Percentiles rank a stretch among this genome's conserved stretches.
Conservation (phyloP, 2,888 invertebrate genomes). For the Drosophila mimetica region DNA sequence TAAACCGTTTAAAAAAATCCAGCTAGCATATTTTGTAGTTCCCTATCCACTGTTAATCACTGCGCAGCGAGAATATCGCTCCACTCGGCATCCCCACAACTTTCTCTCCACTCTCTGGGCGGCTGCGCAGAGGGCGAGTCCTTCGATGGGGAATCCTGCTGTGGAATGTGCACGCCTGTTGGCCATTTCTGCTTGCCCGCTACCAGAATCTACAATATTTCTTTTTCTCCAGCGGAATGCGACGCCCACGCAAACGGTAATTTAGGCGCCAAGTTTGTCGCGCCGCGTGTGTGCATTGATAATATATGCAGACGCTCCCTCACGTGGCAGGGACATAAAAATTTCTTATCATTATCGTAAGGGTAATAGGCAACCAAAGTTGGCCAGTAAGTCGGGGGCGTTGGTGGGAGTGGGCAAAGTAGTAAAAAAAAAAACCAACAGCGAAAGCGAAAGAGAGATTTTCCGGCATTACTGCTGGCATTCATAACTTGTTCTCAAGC, state of each 20-base stretch:
- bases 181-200: slow-evolving; percentile 69
- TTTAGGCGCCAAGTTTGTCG: slow-evolving; percentile 59
- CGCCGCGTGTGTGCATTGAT: slow-evolving; percentile 54
- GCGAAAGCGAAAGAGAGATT: slow-evolving; percentile 15
- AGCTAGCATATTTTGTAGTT: no score
- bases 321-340: slow-evolving; percentile 58
- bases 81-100: neutral
- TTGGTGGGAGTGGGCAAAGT: slow-evolving; percentile 23
- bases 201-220: slow-evolving; percentile 81
- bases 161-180: slow-evolving; percentile 8
- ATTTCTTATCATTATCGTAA: slow-evolving; percentile 83
- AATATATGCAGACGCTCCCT: slow-evolving; percentile 54
- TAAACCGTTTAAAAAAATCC: neutral
- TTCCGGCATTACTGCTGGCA: slow-evolving; percentile 34
- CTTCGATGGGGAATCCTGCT: slow-evolving; percentile 14
- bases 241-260: slow-evolving; percentile 79
- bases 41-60: slow-evolving; percentile 2
- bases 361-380: slow-evolving; percentile 82
- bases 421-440: slow-evolving; percentile 6
- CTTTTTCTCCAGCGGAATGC: slow-evolving; percentile 79
- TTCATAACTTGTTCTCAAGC: slow-evolving; percentile 16
- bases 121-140: slow-evolving; percentile 51
- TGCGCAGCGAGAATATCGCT: slow-evolving; percentile 8
- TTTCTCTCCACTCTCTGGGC: slow-evolving; percentile 34
- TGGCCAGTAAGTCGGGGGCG: slow-evolving; percentile 71